Percentiles rank a stretch among this genome's conserved stretches.
Evolutionary conservation across 2,888 invertebrate genomes (phyloP).

Genomic region (Marasmarcha lunaedactyla): DNA sequence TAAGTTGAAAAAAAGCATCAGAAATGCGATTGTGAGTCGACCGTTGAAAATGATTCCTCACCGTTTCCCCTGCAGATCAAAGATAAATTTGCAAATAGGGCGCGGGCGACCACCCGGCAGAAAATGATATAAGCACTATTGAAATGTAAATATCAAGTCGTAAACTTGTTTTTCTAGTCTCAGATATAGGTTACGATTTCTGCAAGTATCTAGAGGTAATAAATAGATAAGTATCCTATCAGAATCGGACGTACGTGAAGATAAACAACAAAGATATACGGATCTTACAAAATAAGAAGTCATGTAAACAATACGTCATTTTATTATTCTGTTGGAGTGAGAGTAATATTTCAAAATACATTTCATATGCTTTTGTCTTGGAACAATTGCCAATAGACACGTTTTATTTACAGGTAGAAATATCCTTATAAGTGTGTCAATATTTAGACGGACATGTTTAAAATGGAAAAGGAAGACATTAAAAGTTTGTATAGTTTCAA

Average conservation of each 20-base stretch:
- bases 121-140: conserved; percentile 33
- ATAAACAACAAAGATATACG: not conserved
- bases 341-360: not conserved
- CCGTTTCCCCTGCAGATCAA: conserved; percentile 39
- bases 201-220: not conserved
- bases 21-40: no score
- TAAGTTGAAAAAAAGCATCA: not conserved
- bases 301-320: not conserved
- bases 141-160: conserved; percentile 44
- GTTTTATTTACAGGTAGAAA: not conserved
- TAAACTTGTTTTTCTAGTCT: conserved; percentile 27
- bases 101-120: conserved; percentile 31
- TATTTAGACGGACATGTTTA: no score
- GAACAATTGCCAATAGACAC: not conserved
- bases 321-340: not conserved
- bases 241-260: not conserved
- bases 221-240: not conserved
- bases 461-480: not conserved
- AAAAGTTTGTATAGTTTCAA: not conserved
- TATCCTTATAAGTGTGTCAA: no score
- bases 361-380: not conserved
- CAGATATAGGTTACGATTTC: conserved; percentile 6
- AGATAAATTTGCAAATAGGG: conserved; percentile 55
- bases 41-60: conserved; percentile 10
- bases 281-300: not conserved